Evolutionary conservation across 2,113 vertebrate species (phyloP), one percentile per base, ranked within the genome.

Genomic region (Morphnarchus princeps): DNA sequence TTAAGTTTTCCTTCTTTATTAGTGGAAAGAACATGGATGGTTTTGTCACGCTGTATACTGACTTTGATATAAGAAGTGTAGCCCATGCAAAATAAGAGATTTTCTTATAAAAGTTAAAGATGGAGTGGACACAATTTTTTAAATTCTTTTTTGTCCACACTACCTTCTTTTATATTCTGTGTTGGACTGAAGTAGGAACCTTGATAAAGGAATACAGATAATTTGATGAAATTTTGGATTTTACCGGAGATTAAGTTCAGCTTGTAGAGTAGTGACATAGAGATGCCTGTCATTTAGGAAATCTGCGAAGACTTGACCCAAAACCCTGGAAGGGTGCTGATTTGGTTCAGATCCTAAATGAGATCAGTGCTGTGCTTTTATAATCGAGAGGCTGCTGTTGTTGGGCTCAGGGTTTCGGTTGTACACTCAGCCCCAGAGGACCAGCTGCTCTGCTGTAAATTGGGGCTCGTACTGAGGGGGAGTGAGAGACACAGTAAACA

Each of bases 401-500:
- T 54, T 88, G 74, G 54, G 38, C 80, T 89, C 21, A 6, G 71
- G 42, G 71, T 17, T 94, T 54, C 36, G 7, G 78, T 76, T 82
- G 49, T 86, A 38, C 24, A 11, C 55, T 70, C 55, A 58, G 15
- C 58, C 67, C 88, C 31, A 0, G 26, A 89, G 88, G 67, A 86
- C 20, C 85, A 96, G 90, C 94, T 97, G 90, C 76, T 95, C 71
- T 62, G 71, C 82, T 77, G 69, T 62, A 92, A 47, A 72, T 59
- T 83, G 7, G 18, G 88, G 71, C 73, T 86, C 38, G 32, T 83
- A 18, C 55, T 81, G 86, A 92, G 85, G 59, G 62, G 90, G 85
- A 94, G 92, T 79, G 86, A 92, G 65, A 88, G 88, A 28, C 67
- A 62, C 69, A 81, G 88, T 81, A 90, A 97, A 97, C 90, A 90